phyloP scores from a whole-genome alignment of 2,888 invertebrate species.

The Lissonota sp. region DNA sequence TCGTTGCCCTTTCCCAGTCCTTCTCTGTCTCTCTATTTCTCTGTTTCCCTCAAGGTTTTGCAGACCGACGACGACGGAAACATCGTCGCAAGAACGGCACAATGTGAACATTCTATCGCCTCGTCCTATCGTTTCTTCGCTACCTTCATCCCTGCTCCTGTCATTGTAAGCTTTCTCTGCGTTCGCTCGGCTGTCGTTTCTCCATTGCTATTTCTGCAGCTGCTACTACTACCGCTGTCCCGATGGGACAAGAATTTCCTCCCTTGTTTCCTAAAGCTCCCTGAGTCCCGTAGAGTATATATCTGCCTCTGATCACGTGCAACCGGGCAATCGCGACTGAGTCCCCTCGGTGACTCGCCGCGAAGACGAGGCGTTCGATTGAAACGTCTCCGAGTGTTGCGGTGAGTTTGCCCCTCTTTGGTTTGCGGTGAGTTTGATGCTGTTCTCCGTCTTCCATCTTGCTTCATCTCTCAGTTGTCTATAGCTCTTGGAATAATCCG shows the following conservation, averaged over 20 bases:
- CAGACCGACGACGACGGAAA: slow-evolving; percentile 5
- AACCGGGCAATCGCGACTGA: slow-evolving; percentile 29
- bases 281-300: slow-evolving; percentile 33
- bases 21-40: too few species aligned
- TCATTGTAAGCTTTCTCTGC: slow-evolving; percentile 25
- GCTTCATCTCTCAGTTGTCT: slow-evolving; percentile 35
- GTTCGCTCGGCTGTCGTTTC: slow-evolving; percentile 31
- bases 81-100: slow-evolving; percentile 3
- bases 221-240: background rate
- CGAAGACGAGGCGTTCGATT: slow-evolving; percentile 58
- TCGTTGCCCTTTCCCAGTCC: background rate
- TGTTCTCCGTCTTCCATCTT: slow-evolving; percentile 42
- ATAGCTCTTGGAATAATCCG: slow-evolving; percentile 16
- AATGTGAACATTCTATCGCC: slow-evolving; percentile 20
- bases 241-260: slow-evolving; percentile 48
- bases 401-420: slow-evolving; percentile 30
- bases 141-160: slow-evolving; percentile 15
- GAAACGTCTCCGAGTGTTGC: slow-evolving; percentile 58
- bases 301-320: slow-evolving; percentile 50
- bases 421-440: slow-evolving; percentile 53
- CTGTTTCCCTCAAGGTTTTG: background rate
- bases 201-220: background rate
- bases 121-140: slow-evolving; percentile 26
- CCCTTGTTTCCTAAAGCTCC: slow-evolving; percentile 55
- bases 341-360: slow-evolving; percentile 13